Base-by-base conservation (phyloP, 2,888 invertebrate species). In the Leptinotarsa haldemani region DNA sequence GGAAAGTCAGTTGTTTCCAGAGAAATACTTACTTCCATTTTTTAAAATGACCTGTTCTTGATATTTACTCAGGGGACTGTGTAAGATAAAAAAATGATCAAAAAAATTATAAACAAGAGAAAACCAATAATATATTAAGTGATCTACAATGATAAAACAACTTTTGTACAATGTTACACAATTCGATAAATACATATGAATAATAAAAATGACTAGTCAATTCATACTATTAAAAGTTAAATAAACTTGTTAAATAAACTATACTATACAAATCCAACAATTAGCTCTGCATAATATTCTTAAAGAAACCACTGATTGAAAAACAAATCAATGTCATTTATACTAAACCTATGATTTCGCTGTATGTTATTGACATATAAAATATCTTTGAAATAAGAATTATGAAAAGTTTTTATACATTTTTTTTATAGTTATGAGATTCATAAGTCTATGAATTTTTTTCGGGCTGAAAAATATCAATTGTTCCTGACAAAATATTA, bases 141-240 rank as follows among this genome's bases (percentile, higher is more conserved):
- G 75, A 75, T 81, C 84, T 83, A 84, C 82, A 82, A 83, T 83
- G 83, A 84, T 84, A 85, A 86, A 87, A 86, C 86, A 86, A 85
- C 82, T 77, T 86, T 85, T 86, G 84, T 86, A 86, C 85, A 86
- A 83, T 82, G 82, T 85, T 86, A 86, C 82, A 84, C 81, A 84
- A 82, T 78, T 80, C 65, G 80, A 82, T 82, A 84, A 84, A 84
- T 82, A 82, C 78, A 81, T 84, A 81, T 84, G 80, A 81, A 80
- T 82, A 82, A 83, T 85, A 84, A 85, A 86, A 86, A 86, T 87
- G 87, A 87, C 87, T 87, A 87, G 87, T 86, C 85, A 85, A 80
- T 77, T 81, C 80, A 83, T 81, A 79, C 70, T 79, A 74, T 75
- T 74, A 75, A 77, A 77, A 78, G 75, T 77, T 77, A 77, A 75